phyloP scores from a whole-genome alignment of 2,113 vertebrate genomes.

The Gopherus evgoodei region DNA sequence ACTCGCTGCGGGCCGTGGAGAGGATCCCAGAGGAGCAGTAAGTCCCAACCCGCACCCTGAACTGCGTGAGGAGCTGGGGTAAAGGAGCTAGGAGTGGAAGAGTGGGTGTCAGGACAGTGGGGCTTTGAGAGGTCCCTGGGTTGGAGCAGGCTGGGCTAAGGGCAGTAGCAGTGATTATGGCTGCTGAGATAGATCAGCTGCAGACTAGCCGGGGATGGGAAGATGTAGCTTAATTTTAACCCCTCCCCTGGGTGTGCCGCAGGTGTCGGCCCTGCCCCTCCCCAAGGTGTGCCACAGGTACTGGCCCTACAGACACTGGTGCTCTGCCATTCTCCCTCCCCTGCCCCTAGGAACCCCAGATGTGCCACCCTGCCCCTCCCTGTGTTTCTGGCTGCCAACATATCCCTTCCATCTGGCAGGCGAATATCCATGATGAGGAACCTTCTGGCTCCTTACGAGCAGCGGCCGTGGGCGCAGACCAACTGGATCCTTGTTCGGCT shows the following conservation, averaged over 20 bases:
- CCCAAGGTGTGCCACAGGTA: fast-evolving
- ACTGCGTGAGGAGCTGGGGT: not conserved
- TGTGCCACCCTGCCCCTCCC: not conserved
- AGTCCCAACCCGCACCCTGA: constrained; percentile 74
- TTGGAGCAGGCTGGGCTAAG: not conserved
- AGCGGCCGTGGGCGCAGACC: constrained; percentile 98
- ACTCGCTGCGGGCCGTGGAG: constrained; percentile 96
- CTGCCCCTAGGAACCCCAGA: not conserved
- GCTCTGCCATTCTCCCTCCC: not conserved
- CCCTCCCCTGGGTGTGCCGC: fast-evolving
- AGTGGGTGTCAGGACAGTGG: not conserved
- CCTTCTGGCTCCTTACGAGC: constrained; percentile 96
- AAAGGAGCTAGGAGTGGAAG: not conserved
- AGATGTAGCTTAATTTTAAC: not conserved
- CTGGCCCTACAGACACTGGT: not conserved
- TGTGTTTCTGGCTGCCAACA: not conserved
- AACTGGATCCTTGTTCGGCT: constrained; percentile 99
- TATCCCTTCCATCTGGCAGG: constrained; percentile 69
- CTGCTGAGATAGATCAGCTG: not conserved
- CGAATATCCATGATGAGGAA: constrained; percentile 96
- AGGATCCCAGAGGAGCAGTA: constrained; percentile 96
- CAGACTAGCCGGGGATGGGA: not conserved
- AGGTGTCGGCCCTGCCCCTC: not conserved
- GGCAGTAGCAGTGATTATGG: not conserved
- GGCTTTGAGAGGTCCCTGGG: not conserved